phyloP scores from a whole-genome alignment of 2,797 vertebrate genomes.

The Linurgus olivaceus region DNA sequence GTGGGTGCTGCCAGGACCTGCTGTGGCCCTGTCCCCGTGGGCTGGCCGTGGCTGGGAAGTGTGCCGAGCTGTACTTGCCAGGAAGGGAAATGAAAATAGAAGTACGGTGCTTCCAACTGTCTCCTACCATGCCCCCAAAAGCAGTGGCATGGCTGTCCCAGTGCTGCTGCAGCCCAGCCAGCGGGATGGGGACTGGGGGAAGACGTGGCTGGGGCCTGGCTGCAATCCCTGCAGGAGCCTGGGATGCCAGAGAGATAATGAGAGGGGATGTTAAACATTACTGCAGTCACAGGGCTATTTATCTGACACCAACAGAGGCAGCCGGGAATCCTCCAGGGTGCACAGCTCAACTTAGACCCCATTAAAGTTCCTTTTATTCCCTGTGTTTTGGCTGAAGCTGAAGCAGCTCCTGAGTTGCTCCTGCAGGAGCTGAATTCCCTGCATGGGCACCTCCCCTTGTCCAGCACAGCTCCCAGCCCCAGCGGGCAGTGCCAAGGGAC shows the following conservation, averaged over 20 bases:
- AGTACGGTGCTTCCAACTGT: fast-evolving
- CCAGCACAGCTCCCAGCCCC: background rate
- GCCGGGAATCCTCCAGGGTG: constrained; percentile 45
- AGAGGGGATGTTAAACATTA: constrained; percentile 60
- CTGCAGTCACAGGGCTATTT: constrained; percentile 47
- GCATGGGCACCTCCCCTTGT: background rate
- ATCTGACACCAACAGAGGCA: constrained; percentile 49
- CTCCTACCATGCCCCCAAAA: fast-evolving
- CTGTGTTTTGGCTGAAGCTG: background rate
- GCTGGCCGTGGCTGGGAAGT: background rate
- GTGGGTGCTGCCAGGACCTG: background rate
- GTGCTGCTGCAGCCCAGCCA: background rate
- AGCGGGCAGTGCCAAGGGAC: background rate
- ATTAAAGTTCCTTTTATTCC: constrained; percentile 53
- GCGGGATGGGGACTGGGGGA: background rate
- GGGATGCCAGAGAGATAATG: constrained; percentile 65
- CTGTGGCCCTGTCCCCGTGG: fast-evolving
- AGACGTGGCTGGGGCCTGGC: constrained; percentile 12
- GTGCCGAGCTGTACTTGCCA: fast-evolving
- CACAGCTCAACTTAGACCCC: constrained; percentile 27
- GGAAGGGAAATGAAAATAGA: background rate
- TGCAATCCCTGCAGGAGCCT: constrained; percentile 48
- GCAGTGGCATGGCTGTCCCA: background rate
- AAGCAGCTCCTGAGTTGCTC: background rate
- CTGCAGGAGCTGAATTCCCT: background rate